These are phyloP conservation scores for Lagocephalus sceleratus DNA, from an alignment of 2,797 vertebrate species.

Conservation along the genomic window DNA sequence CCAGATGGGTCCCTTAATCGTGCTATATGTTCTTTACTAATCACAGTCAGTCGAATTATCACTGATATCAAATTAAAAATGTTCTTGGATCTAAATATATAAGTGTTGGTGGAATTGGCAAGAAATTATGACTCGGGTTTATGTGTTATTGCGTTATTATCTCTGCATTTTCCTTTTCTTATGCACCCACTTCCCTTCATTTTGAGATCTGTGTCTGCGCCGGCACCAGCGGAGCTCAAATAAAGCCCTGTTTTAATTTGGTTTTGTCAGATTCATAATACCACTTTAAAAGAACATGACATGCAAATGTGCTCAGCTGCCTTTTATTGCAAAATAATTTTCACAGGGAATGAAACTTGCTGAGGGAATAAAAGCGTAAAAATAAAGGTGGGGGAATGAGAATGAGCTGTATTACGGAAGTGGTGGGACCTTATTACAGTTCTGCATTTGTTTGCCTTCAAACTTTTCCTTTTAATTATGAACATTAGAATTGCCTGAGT, in stretches of 20 bases:
- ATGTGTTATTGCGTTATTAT: slow-evolving; percentile 85
- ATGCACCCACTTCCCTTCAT: slow-evolving; percentile 66
- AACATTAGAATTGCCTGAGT: slow-evolving; percentile 60
- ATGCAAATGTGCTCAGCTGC: slow-evolving; percentile 71
- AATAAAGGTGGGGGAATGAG: slow-evolving; percentile 21
- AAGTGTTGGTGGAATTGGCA: slow-evolving; percentile 48
- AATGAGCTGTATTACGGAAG: slow-evolving; percentile 67
- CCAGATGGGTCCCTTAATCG: not conserved
- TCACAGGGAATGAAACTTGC: slow-evolving; percentile 63
- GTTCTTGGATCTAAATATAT: not conserved
- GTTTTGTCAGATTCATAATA: slow-evolving; percentile 80
- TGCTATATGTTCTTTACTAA: not conserved
- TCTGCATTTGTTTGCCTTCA: slow-evolving; percentile 69
- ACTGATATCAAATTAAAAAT: not conserved
- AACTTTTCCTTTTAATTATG: slow-evolving; percentile 50
- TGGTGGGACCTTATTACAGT: slow-evolving; percentile 74
- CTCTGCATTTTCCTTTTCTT: slow-evolving; percentile 59
- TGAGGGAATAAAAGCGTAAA: slow-evolving; percentile 66
- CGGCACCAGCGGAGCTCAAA: slow-evolving; percentile 60
- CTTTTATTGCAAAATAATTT: slow-evolving; percentile 81
- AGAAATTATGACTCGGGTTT: slow-evolving; percentile 86
- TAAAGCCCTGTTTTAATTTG: slow-evolving; percentile 79
- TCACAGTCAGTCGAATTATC: not conserved
- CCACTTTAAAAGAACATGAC: slow-evolving; percentile 81
- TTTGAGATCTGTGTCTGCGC: slow-evolving; percentile 66